Percentiles rank a stretch among this genome's conserved stretches.
Conservation (phyloP, 2,888 invertebrate species). For the Microplitis deprimator region DNA sequence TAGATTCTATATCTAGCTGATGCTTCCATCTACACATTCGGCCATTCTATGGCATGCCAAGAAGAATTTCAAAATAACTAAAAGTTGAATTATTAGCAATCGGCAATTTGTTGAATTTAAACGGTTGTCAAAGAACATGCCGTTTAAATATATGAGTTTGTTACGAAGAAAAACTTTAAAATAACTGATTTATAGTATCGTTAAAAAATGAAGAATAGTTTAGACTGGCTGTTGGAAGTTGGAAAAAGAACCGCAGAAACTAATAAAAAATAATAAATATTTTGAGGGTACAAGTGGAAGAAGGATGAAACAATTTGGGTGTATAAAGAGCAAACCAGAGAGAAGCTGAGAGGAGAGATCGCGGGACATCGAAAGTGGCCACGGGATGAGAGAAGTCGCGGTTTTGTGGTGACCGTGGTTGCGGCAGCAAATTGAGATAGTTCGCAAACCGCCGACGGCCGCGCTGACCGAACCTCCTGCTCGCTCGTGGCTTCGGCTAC, state of each 20-base stretch:
- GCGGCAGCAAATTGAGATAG: slow-evolving; percentile 69
- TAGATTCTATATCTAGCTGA: too few relatives aligned
- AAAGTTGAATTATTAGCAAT: too few relatives aligned
- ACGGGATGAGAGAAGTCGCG: slow-evolving; percentile 62
- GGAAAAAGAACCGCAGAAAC: neutral
- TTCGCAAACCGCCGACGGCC: slow-evolving; percentile 64
- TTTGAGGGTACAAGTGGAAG: neutral
- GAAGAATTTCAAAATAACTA: too few relatives aligned
- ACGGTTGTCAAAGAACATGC: neutral
- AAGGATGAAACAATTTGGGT: slow-evolving; percentile 23
- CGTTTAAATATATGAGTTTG: neutral
- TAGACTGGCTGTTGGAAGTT: neutral
- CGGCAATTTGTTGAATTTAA: neutral
- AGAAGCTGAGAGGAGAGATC: slow-evolving; percentile 29
- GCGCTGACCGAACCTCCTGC: slow-evolving; percentile 52
- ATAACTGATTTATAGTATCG: neutral
- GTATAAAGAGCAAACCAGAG: slow-evolving; percentile 20
- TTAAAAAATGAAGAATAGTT: neutral
- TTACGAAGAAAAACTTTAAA: neutral
- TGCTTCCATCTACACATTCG: too few relatives aligned
- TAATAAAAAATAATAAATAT: neutral
- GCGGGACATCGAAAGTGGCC: slow-evolving; percentile 48
- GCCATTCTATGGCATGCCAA: too few relatives aligned
- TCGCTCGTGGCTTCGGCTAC: slow-evolving; percentile 33
- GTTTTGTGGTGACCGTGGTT: slow-evolving; percentile 65